Conservation (phyloP, 2,113 vertebrate species). For the Turnix velox region DNA sequence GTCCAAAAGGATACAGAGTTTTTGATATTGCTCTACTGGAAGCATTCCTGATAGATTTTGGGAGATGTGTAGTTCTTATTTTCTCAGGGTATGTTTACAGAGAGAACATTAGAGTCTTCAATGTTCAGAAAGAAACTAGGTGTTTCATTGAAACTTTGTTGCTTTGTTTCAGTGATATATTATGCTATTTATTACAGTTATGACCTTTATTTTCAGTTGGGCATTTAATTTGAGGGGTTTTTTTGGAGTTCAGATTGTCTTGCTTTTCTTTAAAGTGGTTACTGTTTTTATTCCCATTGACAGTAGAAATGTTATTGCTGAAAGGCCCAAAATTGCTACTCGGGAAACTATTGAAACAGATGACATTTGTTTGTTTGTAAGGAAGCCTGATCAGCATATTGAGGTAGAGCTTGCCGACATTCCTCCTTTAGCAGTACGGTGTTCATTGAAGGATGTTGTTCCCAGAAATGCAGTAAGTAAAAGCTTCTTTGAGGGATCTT, state of each 20-base stretch:
- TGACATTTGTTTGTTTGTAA: constrained; percentile 69
- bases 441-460: constrained; percentile 86
- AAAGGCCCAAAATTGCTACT: constrained; percentile 2
- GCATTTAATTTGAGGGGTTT: background rate
- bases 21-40: constrained; percentile 68
- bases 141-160: background rate
- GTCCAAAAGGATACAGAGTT: constrained; percentile 64
- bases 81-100: constrained; percentile 72
- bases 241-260: accelerated
- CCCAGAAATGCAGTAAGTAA: constrained; percentile 83
- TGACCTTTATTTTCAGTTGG: background rate
- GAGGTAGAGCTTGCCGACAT: constrained; percentile 63
- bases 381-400: constrained; percentile 63
- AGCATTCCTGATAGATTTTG: constrained; percentile 83
- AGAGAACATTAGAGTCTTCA: accelerated
- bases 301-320: background rate
- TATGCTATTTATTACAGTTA: background rate
- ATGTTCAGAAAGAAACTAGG: background rate
- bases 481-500: background rate
- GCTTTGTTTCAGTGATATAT: background rate
- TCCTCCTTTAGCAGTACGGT: constrained; percentile 80
- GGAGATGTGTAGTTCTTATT: constrained; percentile 71
- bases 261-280: background rate
- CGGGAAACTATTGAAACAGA: background rate
- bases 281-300: background rate